phyloP scores from a whole-genome alignment of 2,113 vertebrate genomes.

The Caretta caretta region DNA sequence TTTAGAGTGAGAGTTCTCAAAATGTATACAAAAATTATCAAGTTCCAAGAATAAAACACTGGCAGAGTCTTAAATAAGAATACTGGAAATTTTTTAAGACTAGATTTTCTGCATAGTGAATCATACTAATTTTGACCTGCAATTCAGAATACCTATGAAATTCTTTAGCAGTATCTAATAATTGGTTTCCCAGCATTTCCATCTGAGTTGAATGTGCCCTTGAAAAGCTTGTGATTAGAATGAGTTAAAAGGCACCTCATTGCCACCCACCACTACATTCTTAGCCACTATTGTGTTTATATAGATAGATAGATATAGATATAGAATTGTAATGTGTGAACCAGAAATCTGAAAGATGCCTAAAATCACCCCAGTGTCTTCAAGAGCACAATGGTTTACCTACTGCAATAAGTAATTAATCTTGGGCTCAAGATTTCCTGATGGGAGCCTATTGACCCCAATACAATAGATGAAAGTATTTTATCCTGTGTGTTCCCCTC shows the following conservation, averaged over 20 bases:
- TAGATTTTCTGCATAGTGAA: neutral
- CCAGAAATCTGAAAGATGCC: conserved; percentile 69
- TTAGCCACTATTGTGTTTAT: conserved; percentile 31
- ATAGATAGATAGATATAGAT: neutral
- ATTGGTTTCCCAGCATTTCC: conserved; percentile 25
- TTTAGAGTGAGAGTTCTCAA: neutral
- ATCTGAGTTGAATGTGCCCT: conserved; percentile 18
- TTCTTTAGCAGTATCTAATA: conserved; percentile 41
- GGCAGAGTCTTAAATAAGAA: neutral
- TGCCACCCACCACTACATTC: conserved; percentile 62
- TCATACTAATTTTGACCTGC: neutral
- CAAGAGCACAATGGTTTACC: conserved; percentile 73
- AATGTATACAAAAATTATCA: neutral
- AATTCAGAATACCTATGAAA: conserved; percentile 24
- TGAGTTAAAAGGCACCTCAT: conserved; percentile 49
- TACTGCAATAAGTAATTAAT: conserved; percentile 91
- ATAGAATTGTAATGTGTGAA: conserved; percentile 57
- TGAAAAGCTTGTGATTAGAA: conserved; percentile 41
- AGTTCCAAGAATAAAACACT: neutral
- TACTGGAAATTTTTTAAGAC: neutral
- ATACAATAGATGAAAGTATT: conserved; percentile 92
- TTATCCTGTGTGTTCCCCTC: conserved; percentile 77
- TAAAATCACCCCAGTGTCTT: conserved; percentile 68
- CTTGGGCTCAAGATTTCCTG: conserved; percentile 84
- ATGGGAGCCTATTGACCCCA: conserved; percentile 88